Conservation (phyloP, 30 jellyfish, hydroid and myxozoan genomes). For the Nemopilema nomurai region DNA sequence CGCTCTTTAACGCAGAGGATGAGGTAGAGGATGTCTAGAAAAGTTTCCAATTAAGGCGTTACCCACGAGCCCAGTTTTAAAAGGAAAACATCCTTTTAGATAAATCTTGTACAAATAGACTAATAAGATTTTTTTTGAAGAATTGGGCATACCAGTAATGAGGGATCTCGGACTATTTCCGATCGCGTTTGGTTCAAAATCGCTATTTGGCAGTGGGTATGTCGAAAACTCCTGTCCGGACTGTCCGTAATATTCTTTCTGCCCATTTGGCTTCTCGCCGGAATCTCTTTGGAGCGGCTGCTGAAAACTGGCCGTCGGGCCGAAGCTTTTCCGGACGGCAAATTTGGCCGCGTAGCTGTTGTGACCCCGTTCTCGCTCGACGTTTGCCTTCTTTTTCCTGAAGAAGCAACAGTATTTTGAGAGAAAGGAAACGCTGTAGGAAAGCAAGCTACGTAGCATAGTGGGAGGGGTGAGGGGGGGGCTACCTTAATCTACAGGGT, state of each 20-base stretch:
- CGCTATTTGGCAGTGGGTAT: not conserved
- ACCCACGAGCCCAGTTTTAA: not conserved
- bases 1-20: not conserved
- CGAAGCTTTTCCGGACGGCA: constrained; percentile 64
- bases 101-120: not conserved
- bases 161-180: constrained; percentile 13
- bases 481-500: no score
- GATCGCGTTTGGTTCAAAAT: constrained; percentile 6
- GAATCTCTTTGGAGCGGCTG: constrained; percentile 1
- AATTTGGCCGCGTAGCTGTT: constrained; percentile 85
- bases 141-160: constrained; percentile 5
- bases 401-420: no score
- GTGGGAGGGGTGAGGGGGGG: no score
- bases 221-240: not conserved
- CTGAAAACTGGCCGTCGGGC: constrained; percentile 2
- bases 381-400: constrained; percentile 37
- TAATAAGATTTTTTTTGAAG: not conserved
- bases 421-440: no score
- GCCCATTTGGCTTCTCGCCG: not conserved
- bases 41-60: no score
- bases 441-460: no score
- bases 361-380: constrained; percentile 45
- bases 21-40: no score
- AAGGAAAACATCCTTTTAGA: not conserved
- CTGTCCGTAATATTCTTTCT: not conserved